Conservation (phyloP, 1,140 invertebrate species). For the Polypedilum pembai region DNA sequence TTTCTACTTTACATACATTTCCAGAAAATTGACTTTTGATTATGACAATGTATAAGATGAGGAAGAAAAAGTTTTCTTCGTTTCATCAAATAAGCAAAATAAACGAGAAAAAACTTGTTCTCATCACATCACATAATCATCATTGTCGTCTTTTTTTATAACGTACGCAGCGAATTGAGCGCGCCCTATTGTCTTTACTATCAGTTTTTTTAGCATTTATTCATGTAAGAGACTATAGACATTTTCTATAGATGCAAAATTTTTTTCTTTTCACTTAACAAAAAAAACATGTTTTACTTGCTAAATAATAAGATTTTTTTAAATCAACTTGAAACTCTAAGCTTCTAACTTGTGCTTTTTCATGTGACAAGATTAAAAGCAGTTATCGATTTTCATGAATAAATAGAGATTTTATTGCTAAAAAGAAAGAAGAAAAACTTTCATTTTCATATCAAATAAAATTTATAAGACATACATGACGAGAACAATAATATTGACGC, state of each 20-base stretch:
- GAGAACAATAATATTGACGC: constrained; percentile 14
- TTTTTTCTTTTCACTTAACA: neutral
- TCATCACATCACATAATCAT: constrained; percentile 2
- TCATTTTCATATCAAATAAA: constrained; percentile 20
- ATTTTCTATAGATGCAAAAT: neutral
- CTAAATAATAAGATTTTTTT: constrained; percentile 5
- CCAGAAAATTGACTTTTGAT: constrained; percentile 5
- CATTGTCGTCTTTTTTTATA: neutral
- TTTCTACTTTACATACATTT: neutral
- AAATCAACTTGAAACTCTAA: neutral
- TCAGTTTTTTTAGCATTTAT: constrained; percentile 5
- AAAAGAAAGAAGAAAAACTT: neutral
- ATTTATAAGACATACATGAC: neutral
- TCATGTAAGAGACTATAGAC: no score
- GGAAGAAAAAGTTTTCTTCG: neutral
- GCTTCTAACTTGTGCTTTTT: neutral
- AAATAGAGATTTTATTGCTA: neutral
- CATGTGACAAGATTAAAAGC: neutral
- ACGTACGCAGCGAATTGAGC: neutral
- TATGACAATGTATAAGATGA: neutral
- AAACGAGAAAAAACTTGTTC: neutral
- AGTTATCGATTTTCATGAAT: neutral
- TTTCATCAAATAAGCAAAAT: neutral
- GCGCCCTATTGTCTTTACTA: constrained; percentile 26
- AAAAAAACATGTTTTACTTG: neutral